Evolutionary conservation across 2,888 invertebrate genomes (phyloP).

Genomic region (Macaria notata): DNA sequence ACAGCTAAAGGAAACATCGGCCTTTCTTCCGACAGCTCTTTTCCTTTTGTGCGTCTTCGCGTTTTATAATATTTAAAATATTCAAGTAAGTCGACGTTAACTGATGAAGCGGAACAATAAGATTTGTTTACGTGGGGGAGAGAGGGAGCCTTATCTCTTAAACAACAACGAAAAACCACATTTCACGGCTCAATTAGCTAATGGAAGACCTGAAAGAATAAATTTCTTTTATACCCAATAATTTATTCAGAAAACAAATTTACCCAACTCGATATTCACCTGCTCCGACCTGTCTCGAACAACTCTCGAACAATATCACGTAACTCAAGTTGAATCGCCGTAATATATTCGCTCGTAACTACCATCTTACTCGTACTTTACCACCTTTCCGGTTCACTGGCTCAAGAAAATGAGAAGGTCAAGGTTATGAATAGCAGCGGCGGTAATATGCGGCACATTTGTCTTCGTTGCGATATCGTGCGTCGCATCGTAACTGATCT

Average conservation of each 20-base stretch:
- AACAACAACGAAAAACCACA: slow-evolving; percentile 15
- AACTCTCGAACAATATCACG: slow-evolving; percentile 20
- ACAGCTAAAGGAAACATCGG: slow-evolving; percentile 34
- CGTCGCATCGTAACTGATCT: slow-evolving; percentile 67
- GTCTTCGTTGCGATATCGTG: slow-evolving; percentile 70
- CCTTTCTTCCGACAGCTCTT: slow-evolving; percentile 24
- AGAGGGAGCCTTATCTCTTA: slow-evolving; percentile 18
- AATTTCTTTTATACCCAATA: slow-evolving; percentile 6
- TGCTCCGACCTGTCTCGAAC: slow-evolving; percentile 1
- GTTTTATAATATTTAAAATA: slow-evolving; percentile 31
- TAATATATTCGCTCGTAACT: slow-evolving; percentile 24
- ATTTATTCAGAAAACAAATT: slow-evolving; percentile 13
- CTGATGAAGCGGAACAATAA: slow-evolving; percentile 30
- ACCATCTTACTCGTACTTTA: slow-evolving; percentile 2
- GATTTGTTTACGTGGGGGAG: slow-evolving; percentile 23
- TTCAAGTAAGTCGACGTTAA: slow-evolving; percentile 24
- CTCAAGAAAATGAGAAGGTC: slow-evolving; percentile 60
- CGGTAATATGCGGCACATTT: slow-evolving; percentile 67
- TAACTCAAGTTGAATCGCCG: slow-evolving; percentile 27
- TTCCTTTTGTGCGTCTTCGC: slow-evolving; percentile 28
- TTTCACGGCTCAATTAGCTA: slow-evolving; percentile 20
- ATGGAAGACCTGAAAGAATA: slow-evolving; percentile 12
- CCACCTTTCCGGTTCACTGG: slow-evolving; percentile 36
- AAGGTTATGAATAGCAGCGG: slow-evolving; percentile 56
- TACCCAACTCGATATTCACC: slow-evolving; percentile 4